Evolutionary conservation across 2,797 vertebrate species (phyloP), one percentile per base, ranked within the genome.

Genomic region (Phoeniculus purpureus): DNA sequence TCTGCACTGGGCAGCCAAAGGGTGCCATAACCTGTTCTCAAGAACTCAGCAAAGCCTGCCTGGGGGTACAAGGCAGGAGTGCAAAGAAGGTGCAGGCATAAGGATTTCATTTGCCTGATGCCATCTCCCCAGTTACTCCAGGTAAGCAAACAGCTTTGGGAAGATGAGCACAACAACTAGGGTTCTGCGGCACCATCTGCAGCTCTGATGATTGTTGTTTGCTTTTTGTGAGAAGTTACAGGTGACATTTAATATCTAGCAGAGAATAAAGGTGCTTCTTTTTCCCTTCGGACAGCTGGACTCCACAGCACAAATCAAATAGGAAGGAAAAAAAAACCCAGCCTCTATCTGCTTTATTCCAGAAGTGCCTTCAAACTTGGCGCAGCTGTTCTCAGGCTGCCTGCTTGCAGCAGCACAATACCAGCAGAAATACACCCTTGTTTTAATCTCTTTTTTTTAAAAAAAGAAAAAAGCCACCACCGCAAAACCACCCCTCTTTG

Each of bases 301-400:
- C 91, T 93, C 67, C 81, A 74, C 81, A 74, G 81, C 77, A 84
- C 81, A 92, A 90, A 94, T 96, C 92, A 94, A 93, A 96, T 27
- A n/a, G 59, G n/a, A 75, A 68, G 31, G n/a, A 10, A 23, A 52
- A 77, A 77, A 89, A 94, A 91, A 74, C 43, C 43, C 43, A 90
- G 12, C 66, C 37, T 95, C 89, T 88, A 87, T 96, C 94, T 95
- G 93, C 82, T 92, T 96, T 92, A 43, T 90, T 90, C 71, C 88
- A 96, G 90, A 95, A 95, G 93, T 93, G 92, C 71, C 89, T 90
- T 94, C 95, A 89, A 87, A 95, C 93, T 94, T 72, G 60, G 51
- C 6, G 34, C 94, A 92, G 94, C 93, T 94, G 93, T 93, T 95
- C 84, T 87, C 86, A 66, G 87, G 88, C 73, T 78, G 93, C 81